Percentiles rank a stretch among this genome's conserved stretches.
These are phyloP conservation scores for Thymelicus acteon DNA, from an alignment of 2,888 invertebrate genomes.

Conservation along the genomic window DNA sequence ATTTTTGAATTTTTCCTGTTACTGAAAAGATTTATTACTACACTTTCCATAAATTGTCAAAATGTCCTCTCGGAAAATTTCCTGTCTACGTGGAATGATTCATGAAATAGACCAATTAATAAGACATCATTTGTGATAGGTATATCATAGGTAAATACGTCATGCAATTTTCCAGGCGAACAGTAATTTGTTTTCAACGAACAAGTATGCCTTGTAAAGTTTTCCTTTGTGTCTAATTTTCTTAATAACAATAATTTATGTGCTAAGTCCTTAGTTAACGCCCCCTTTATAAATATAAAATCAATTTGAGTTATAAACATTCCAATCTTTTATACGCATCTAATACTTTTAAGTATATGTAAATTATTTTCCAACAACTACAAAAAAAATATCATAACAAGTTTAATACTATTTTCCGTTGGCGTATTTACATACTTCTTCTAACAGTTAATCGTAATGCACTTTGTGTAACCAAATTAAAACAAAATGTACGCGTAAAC, in stretches of 20 bases:
- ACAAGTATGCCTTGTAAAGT: conserved; percentile 22
- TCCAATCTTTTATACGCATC: too few species aligned
- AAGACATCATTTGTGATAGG: conserved; percentile 21
- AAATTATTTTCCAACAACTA: too few species aligned
- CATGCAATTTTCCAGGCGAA: conserved; percentile 11
- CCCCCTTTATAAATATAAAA: too few species aligned
- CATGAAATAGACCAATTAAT: conserved; percentile 30
- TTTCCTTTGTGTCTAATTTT: conserved; percentile 21
- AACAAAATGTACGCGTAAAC: conserved; percentile 32
- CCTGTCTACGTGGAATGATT: conserved; percentile 10
- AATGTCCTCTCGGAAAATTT: conserved; percentile 9
- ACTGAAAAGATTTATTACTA: conserved; percentile 7
- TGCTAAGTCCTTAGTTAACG: too few species aligned
- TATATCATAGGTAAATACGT: conserved; percentile 39
- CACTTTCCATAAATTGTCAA: conserved; percentile 1
- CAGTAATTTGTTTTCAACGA: conserved; percentile 38
- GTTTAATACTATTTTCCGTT: not conserved
- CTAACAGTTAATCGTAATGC: conserved; percentile 1
- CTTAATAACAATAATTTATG: conserved; percentile 26
- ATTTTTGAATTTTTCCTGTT: conserved; percentile 5
- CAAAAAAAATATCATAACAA: too few species aligned
- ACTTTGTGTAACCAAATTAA: conserved; percentile 19
- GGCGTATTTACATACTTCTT: conserved; percentile 3
- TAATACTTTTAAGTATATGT: too few species aligned
- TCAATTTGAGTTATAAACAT: too few species aligned